phyloP scores from a whole-genome alignment of 2,113 vertebrate genomes.

The Phylloscopus trochilus region DNA sequence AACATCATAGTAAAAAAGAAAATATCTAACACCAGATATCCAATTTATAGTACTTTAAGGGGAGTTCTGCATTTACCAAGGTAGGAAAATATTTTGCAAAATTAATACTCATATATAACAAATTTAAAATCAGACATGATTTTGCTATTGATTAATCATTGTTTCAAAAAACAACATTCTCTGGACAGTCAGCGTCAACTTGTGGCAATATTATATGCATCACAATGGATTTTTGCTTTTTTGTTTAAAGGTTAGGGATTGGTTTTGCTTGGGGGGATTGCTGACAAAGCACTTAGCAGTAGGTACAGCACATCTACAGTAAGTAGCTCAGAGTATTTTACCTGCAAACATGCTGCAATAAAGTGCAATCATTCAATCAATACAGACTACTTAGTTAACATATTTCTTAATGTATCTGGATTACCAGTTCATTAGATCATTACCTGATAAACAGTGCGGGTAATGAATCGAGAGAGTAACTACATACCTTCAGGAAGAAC shows the following conservation, averaged over 20 bases:
- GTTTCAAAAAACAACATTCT: slow-evolving; percentile 49
- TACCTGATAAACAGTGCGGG: slow-evolving; percentile 68
- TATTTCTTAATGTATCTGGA: slow-evolving; percentile 58
- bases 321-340: slow-evolving; percentile 64
- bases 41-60: neutral
- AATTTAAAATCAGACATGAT: neutral
- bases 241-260: neutral
- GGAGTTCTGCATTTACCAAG: neutral
- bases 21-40: neutral
- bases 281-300: slow-evolving; percentile 70
- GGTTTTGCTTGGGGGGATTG: neutral
- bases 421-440: slow-evolving; percentile 71
- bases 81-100: neutral
- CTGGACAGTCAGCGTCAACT: slow-evolving; percentile 57
- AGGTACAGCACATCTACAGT: slow-evolving; percentile 34
- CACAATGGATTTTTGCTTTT: slow-evolving; percentile 30
- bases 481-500: slow-evolving; percentile 81
- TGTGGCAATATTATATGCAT: slow-evolving; percentile 57
- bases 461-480: slow-evolving; percentile 75
- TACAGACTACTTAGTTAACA: slow-evolving; percentile 64
- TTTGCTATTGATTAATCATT: slow-evolving; percentile 22
- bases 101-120: neutral
- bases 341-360: slow-evolving; percentile 70
- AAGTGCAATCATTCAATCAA: slow-evolving; percentile 68
- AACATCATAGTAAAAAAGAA: neutral